phyloP scores from a whole-genome alignment of 2,797 vertebrate species.

The Remorina albescens region DNA sequence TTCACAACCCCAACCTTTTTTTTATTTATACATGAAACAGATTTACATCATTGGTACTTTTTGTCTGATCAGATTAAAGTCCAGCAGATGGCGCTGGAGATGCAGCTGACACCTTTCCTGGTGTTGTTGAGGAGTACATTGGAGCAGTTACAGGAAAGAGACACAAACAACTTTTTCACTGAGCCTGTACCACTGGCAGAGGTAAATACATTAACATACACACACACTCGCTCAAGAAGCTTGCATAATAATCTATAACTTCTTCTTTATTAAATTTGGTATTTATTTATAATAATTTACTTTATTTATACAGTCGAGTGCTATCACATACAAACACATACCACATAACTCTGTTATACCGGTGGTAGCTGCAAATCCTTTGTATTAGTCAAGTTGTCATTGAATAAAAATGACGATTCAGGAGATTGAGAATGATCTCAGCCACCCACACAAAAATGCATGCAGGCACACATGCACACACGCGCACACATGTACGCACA shows the following conservation, averaged over 20 bases:
- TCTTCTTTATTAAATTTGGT: background rate
- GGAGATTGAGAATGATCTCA: too few relatives aligned
- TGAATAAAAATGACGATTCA: too few relatives aligned
- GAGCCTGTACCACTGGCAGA: constrained; percentile 97
- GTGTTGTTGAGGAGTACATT: constrained; percentile 95
- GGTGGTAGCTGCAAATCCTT: background rate
- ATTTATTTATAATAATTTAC: too few relatives aligned
- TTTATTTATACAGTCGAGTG: too few relatives aligned
- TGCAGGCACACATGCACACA: too few relatives aligned
- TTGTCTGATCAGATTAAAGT: constrained; percentile 91
- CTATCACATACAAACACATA: too few relatives aligned
- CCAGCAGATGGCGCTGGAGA: constrained; percentile 96
- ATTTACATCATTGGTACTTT: background rate
- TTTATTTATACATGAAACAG: background rate
- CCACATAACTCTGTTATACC: too few relatives aligned
- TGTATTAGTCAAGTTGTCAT: background rate
- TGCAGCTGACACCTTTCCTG: constrained; percentile 97
- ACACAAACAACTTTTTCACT: constrained; percentile 98
- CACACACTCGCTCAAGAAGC: background rate
- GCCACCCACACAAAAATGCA: too few relatives aligned
- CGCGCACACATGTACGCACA: too few relatives aligned
- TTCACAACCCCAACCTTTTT: background rate
- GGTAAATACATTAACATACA: constrained; percentile 80
- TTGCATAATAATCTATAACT: background rate
- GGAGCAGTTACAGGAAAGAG: constrained; percentile 97